A percentile compares a stretch with the other conserved stretches of the same genome.
Evolutionary conservation across 2,113 vertebrate genomes (phyloP).

Genomic region (Centropus bengalensis): DNA sequence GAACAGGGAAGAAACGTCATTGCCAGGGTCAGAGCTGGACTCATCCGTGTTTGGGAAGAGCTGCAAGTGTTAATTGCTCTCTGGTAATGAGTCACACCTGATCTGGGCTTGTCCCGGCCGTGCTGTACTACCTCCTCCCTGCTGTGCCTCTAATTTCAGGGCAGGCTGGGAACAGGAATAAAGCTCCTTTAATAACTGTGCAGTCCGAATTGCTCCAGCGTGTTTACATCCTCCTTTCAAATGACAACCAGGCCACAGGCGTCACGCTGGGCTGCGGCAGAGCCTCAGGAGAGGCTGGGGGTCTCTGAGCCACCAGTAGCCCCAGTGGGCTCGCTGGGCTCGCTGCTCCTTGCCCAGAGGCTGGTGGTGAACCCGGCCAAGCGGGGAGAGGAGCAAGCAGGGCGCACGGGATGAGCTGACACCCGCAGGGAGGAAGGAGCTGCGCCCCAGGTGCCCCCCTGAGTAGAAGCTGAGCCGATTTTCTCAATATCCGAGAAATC

Average conservation of each 20-base stretch:
- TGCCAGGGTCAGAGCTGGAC: background rate
- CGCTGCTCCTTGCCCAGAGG: background rate
- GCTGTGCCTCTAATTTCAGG: constrained; percentile 22
- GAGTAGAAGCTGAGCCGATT: background rate
- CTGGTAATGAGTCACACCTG: background rate
- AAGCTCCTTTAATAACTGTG: background rate
- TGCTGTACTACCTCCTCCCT: background rate
- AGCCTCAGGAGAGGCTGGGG: background rate
- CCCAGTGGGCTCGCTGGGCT: background rate
- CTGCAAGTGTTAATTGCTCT: constrained; percentile 26
- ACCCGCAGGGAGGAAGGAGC: too few species aligned
- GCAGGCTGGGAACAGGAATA: background rate
- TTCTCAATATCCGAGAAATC: background rate
- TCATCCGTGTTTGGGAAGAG: background rate
- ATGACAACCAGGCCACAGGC: background rate
- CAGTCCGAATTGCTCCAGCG: background rate
- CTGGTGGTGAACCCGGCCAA: rapidly evolving
- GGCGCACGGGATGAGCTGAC: background rate
- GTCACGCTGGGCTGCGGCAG: background rate
- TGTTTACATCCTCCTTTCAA: background rate
- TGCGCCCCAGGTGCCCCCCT: background rate
- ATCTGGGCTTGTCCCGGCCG: background rate
- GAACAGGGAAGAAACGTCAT: background rate
- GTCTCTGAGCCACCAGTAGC: background rate
- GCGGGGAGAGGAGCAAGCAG: rapidly evolving